Conservation (phyloP, 1,140 invertebrate species). For the Cydia strobilella region DNA sequence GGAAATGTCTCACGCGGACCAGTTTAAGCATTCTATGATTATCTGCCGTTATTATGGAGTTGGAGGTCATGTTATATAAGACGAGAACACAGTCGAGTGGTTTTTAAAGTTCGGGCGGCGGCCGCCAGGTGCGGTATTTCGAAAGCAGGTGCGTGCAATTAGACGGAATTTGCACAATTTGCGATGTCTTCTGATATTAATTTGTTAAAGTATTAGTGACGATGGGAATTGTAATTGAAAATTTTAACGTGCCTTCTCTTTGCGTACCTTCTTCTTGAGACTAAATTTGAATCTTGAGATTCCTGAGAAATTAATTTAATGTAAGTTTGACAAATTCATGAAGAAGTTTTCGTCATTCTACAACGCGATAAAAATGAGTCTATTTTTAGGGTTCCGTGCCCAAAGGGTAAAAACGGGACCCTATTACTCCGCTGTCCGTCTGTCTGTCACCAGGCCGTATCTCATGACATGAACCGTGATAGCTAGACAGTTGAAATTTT, state of each 20-base stretch:
- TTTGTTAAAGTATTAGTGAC: constrained; percentile 6
- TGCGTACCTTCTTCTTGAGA: not conserved
- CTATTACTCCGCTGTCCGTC: too few relatives aligned
- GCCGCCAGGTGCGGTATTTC: not conserved
- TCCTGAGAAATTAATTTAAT: too few relatives aligned
- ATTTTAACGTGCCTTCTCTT: not conserved
- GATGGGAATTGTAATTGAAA: not conserved
- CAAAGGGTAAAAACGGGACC: too few relatives aligned
- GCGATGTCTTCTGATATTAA: not conserved
- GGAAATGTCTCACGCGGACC: not conserved
- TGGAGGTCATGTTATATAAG: not conserved
- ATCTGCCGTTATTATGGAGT: not conserved
- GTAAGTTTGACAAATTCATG: too few relatives aligned
- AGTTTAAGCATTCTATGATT: not conserved
- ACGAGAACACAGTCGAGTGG: not conserved
- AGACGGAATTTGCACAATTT: not conserved
- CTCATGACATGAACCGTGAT: too few relatives aligned
- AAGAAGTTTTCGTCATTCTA: too few relatives aligned
- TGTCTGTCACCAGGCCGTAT: too few relatives aligned
- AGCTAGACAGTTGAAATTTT: too few relatives aligned
- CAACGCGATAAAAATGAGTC: too few relatives aligned
- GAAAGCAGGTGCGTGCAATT: constrained; percentile 1
- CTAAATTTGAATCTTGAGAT: not conserved
- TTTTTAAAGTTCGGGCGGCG: too few relatives aligned
- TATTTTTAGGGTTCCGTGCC: too few relatives aligned